Conservation (phyloP, 1,140 invertebrate species). For the Ceratina calcarata region DNA sequence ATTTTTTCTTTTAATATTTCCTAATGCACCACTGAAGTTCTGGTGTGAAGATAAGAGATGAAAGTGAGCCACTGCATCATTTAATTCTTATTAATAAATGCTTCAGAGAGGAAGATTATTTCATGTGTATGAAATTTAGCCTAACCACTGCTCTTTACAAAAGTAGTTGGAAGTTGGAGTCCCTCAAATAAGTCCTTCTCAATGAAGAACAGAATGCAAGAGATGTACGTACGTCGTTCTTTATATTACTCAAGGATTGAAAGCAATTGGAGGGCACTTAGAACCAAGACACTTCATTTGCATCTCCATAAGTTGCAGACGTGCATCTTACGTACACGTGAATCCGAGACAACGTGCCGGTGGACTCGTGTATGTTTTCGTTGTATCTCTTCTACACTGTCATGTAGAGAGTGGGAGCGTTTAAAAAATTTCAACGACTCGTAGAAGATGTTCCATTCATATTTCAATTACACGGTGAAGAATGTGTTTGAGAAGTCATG, state of each 20-base stretch:
- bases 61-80: not conserved
- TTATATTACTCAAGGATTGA: slow-evolving; percentile 49
- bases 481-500: no score
- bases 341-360: slow-evolving; percentile 43
- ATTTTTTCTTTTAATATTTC: no score
- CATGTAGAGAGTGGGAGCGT: not conserved
- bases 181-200: not conserved
- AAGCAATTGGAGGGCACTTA: slow-evolving; percentile 58
- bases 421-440: not conserved
- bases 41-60: no score
- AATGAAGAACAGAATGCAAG: not conserved
- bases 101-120: not conserved
- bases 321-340: slow-evolving; percentile 47
- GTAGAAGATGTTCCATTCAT: not conserved
- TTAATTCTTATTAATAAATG: not conserved
- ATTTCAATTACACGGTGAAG: no score
- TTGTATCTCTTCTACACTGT: slow-evolving; percentile 17
- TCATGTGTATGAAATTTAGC: not conserved
- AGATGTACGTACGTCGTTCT: slow-evolving; percentile 41
- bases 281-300: slow-evolving; percentile 59
- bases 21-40: no score
- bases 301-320: slow-evolving; percentile 59
- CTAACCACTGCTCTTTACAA: not conserved
- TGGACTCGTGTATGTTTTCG: slow-evolving; percentile 15
- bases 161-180: not conserved